Percentiles rank a stretch among this genome's conserved stretches.
These are phyloP conservation scores for Cydia strobilella DNA, from an alignment of 1,140 invertebrate species.

Conservation along the genomic window DNA sequence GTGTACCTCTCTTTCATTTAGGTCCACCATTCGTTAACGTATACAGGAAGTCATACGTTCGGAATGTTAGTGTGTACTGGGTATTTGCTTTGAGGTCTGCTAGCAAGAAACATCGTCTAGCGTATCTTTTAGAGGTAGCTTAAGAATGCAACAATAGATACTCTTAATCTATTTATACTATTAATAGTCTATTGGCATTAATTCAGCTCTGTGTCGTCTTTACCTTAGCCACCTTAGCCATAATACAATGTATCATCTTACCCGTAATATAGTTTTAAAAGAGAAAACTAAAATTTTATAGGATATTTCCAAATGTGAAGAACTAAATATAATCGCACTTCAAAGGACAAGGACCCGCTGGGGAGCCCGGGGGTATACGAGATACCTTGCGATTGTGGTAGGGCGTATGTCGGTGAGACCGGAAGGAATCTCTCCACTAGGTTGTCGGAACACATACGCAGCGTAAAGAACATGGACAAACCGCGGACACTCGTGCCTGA, in stretches of 20 bases:
- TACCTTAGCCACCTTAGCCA: too few relatives aligned
- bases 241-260: too few relatives aligned
- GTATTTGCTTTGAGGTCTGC: conserved; percentile 26
- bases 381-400: too few relatives aligned
- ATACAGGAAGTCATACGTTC: conserved; percentile 33
- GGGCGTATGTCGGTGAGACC: too few relatives aligned
- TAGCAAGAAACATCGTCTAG: background rate
- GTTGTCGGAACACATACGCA: too few relatives aligned
- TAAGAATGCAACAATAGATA: background rate
- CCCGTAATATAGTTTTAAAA: background rate
- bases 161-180: background rate
- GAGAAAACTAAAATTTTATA: background rate
- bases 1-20: conserved; percentile 49
- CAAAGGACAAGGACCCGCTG: too few relatives aligned
- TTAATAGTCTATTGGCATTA: background rate
- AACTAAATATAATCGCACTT: background rate
- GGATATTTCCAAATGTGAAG: background rate
- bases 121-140: background rate
- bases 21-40: conserved; percentile 35
- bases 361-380: too few relatives aligned
- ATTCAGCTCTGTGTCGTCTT: background rate
- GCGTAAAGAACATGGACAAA: too few relatives aligned
- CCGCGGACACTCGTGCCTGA: too few relatives aligned
- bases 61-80: conserved; percentile 24
- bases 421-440: too few relatives aligned